Conservation (phyloP, 1,140 invertebrate genomes). For the Penaeus vannamei region DNA sequence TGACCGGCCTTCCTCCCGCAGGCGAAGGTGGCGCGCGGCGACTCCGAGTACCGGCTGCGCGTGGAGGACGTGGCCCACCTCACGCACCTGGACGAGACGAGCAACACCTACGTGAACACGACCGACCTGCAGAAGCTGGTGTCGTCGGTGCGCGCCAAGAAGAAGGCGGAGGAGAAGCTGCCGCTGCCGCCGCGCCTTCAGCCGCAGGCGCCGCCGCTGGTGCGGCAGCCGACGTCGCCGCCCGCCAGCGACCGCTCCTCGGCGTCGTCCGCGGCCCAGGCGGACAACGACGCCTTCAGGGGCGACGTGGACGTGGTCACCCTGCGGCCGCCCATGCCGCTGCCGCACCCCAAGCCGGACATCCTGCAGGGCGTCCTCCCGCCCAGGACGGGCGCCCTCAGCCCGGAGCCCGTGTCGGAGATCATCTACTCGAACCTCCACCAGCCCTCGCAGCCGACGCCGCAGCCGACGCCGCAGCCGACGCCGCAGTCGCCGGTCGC, state of each 20-base stretch:
- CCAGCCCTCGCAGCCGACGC: not conserved
- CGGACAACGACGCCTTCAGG: not conserved
- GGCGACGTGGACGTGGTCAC: conserved; percentile 18
- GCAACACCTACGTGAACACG: conserved; percentile 59
- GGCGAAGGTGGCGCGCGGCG: conserved; percentile 29
- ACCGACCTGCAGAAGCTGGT: conserved; percentile 57
- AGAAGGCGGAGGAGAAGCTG: conserved; percentile 16
- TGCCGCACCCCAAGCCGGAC: not conserved
- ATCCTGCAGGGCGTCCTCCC: not conserved
- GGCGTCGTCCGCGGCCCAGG: no score
- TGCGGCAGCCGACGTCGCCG: not conserved
- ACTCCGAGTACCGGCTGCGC: conserved; percentile 40
- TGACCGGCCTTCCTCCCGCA: not conserved
- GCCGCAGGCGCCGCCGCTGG: conserved; percentile 35
- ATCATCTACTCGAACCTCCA: conserved; percentile 36
- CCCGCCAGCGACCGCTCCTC: no score
- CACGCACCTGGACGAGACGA: conserved; percentile 53
- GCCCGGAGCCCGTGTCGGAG: not conserved
- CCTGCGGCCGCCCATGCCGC: conserved; percentile 35
- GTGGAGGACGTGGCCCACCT: conserved; percentile 58
- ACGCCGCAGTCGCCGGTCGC: not conserved
- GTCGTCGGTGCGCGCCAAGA: conserved; percentile 42
- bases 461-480: not conserved
- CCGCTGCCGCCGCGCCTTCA: conserved; percentile 13
- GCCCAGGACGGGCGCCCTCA: not conserved